Percentiles rank a stretch among this genome's conserved stretches.
phyloP scores from a whole-genome alignment of 2,888 invertebrate species.

The Hyalella azteca region DNA sequence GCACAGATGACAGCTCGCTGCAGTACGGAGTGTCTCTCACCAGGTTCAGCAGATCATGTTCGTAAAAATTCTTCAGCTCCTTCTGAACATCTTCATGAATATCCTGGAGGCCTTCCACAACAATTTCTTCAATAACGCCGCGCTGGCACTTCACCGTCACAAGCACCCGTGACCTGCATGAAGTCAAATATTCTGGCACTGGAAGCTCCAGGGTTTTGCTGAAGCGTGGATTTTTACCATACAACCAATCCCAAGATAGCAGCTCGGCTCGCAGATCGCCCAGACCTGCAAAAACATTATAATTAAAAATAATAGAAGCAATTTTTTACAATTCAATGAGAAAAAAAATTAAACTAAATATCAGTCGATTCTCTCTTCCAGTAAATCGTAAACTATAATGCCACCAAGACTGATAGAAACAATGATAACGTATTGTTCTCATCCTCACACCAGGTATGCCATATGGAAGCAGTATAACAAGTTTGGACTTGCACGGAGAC shows the following conservation, averaged over 20 bases:
- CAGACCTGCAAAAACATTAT: constrained; percentile 68
- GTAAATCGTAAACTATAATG: too few species aligned
- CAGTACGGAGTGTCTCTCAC: not conserved
- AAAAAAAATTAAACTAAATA: too few species aligned
- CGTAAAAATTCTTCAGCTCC: not conserved
- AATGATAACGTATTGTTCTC: too few species aligned
- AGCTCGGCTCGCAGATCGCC: constrained; percentile 73
- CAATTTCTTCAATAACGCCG: not conserved
- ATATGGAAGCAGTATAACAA: too few species aligned
- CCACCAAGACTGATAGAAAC: too few species aligned
- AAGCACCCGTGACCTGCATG: not conserved
- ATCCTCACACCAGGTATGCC: too few species aligned
- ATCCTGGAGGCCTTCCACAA: not conserved
- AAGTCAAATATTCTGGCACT: not conserved
- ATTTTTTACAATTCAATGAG: too few species aligned
- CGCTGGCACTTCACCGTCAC: constrained; percentile 4
- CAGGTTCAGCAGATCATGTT: not conserved
- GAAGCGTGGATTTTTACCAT: constrained; percentile 85
- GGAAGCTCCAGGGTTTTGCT: constrained; percentile 61
- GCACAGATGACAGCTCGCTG: not conserved
- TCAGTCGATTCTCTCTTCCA: too few species aligned
- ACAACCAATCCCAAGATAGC: constrained; percentile 85
- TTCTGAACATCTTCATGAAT: not conserved
- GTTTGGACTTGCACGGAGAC: too few species aligned
- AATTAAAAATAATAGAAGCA: too few species aligned